phyloP scores from a whole-genome alignment of 2,113 vertebrate species.

The Microtus pennsylvanicus region DNA sequence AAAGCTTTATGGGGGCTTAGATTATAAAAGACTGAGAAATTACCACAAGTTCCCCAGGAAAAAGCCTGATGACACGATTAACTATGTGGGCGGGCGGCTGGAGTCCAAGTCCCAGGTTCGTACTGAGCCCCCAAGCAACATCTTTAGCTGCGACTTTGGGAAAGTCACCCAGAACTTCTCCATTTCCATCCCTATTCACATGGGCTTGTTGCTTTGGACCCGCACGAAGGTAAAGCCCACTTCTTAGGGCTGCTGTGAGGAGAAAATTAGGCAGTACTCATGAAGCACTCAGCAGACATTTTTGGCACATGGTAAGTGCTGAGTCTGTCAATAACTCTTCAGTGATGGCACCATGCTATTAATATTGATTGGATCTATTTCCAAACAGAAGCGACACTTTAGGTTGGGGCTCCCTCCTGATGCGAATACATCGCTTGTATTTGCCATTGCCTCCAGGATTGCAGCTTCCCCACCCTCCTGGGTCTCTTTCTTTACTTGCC shows the following conservation, averaged over 20 bases:
- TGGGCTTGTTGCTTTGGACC: background rate
- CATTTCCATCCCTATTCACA: background rate
- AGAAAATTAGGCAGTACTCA: background rate
- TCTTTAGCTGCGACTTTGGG: slow-evolving; percentile 10
- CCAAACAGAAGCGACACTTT: background rate
- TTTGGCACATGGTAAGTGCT: background rate
- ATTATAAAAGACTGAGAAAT: slow-evolving; percentile 55
- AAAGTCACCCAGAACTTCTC: slow-evolving; percentile 3
- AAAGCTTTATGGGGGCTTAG: background rate
- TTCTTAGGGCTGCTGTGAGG: background rate
- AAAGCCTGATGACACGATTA: slow-evolving; percentile 32
- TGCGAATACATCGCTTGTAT: fast-evolving
- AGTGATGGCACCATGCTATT: background rate
- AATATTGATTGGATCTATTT: slow-evolving; percentile 2
- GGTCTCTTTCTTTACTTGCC: background rate
- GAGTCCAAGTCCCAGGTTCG: slow-evolving; percentile 55
- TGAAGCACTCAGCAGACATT: background rate
- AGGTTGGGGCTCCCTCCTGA: background rate
- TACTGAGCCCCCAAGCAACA: background rate
- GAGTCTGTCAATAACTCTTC: background rate
- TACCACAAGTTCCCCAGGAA: background rate
- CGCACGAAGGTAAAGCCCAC: background rate
- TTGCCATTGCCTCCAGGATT: background rate
- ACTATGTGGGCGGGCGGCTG: background rate
- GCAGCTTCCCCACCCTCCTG: too few species aligned